These are phyloP conservation scores for Heliconius melpomene DNA, from an alignment of 1,140 invertebrate genomes.

Conservation along the genomic window DNA sequence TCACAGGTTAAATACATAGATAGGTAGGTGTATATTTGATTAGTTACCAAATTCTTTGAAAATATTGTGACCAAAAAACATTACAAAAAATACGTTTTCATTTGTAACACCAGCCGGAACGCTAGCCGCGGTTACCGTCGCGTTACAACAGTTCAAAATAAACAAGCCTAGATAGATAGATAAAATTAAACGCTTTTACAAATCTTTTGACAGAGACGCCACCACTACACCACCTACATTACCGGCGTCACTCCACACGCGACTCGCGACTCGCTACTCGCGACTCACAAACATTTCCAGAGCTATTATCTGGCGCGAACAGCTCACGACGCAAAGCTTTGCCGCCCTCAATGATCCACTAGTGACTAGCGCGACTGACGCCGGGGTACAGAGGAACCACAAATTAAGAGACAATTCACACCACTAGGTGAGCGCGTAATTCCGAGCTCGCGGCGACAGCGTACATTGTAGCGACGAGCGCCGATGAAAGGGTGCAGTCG, in stretches of 20 bases:
- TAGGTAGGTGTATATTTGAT: neutral
- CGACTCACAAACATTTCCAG: conserved; percentile 65
- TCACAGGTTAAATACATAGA: neutral
- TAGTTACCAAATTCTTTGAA: neutral
- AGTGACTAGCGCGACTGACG: conserved; percentile 48
- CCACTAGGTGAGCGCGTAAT: conserved; percentile 55
- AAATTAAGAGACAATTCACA: conserved; percentile 74
- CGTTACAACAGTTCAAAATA: conserved; percentile 32
- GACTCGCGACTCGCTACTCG: conserved; percentile 37
- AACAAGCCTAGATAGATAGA: conserved; percentile 30
- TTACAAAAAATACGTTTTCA: conserved; percentile 22
- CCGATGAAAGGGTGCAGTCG: conserved; percentile 53
- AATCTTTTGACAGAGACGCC: conserved; percentile 53
- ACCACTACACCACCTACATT: conserved; percentile 40
- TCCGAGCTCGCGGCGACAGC: conserved; percentile 53
- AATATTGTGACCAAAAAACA: conserved; percentile 1
- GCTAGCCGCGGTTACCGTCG: conserved; percentile 24
- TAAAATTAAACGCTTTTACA: conserved; percentile 48
- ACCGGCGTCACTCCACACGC: conserved; percentile 46
- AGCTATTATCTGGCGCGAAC: conserved; percentile 64
- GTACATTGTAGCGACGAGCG: conserved; percentile 45
- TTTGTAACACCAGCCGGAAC: conserved; percentile 10
- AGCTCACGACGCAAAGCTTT: conserved; percentile 66
- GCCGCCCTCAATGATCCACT: conserved; percentile 69
- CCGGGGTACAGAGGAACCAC: conserved; percentile 53